Evolutionary conservation across 2,888 invertebrate species (phyloP).

Genomic region (Eupeodes luniger): DNA sequence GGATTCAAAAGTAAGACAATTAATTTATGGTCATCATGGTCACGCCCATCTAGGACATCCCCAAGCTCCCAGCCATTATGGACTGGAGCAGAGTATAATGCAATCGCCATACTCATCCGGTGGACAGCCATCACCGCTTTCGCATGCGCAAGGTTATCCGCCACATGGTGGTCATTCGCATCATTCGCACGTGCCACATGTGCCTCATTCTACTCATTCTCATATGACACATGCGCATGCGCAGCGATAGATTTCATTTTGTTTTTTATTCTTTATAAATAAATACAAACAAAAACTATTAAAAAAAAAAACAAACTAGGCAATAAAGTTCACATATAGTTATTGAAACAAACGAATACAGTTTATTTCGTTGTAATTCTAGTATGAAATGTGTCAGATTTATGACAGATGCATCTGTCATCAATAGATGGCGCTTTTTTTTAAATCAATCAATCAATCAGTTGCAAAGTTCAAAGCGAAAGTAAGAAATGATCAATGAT

Average conservation of each 20-base stretch:
- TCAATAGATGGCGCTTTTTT: conserved; percentile 33
- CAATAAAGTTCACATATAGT: conserved; percentile 49
- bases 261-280: conserved; percentile 25
- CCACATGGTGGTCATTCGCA: conserved; percentile 84
- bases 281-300: background rate
- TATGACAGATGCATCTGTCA: conserved; percentile 19
- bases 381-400: conserved; percentile 56
- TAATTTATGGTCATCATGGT: conserved; percentile 92
- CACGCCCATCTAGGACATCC: conserved; percentile 88
- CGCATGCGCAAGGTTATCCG: conserved; percentile 84
- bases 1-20: conserved; percentile 98
- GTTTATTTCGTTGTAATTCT: conserved; percentile 46
- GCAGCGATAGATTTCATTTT: conserved; percentile 88
- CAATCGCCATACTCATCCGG: conserved; percentile 86
- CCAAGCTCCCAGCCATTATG: conserved; percentile 87
- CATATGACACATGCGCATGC: conserved; percentile 90
- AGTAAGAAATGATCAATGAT: conserved; percentile 74
- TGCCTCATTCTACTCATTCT: conserved; percentile 85
- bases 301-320: conserved; percentile 39
- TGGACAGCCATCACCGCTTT: conserved; percentile 89
- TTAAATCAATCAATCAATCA: background rate
- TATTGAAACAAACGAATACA: background rate
- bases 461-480: background rate
- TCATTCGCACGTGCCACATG: conserved; percentile 90
- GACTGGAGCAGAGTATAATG: conserved; percentile 90